Percentiles rank a stretch among this genome's conserved stretches.
Evolutionary conservation across 2,797 vertebrate species (phyloP).

Genomic region (Xenopus petersii): DNA sequence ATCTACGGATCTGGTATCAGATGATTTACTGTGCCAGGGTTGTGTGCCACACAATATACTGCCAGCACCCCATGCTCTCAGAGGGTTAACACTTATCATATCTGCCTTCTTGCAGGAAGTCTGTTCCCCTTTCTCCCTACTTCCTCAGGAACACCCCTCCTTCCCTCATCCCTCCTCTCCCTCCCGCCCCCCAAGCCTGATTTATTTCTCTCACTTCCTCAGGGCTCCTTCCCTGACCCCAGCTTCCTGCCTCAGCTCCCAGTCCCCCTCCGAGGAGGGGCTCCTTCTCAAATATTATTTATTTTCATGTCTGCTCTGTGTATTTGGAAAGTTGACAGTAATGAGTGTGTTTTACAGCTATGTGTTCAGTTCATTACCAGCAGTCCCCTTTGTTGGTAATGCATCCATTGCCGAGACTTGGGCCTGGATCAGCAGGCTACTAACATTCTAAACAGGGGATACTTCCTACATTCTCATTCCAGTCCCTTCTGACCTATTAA

Average conservation of each 20-base stretch:
- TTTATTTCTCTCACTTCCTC: constrained; percentile 40
- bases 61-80: neutral
- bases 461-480: too few species aligned
- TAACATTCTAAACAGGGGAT: too few species aligned
- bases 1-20: too few species aligned
- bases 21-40: too few species aligned
- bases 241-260: constrained; percentile 33
- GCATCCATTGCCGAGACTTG: neutral
- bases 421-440: neutral
- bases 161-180: constrained; percentile 10
- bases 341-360: constrained; percentile 8
- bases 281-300: constrained; percentile 1
- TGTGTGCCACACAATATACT: neutral
- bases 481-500: too few species aligned
- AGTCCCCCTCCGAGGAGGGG: constrained; percentile 13
- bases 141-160: constrained; percentile 45
- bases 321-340: constrained; percentile 2
- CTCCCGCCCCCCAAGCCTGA: constrained; percentile 6
- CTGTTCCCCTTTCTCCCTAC: constrained; percentile 28
- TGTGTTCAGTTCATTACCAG: neutral
- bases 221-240: constrained; percentile 45
- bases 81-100: constrained; percentile 36
- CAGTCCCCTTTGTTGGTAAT: neutral
- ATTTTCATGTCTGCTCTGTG: neutral
- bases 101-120: constrained; percentile 27